These are phyloP conservation scores for Gymnothorax javanicus DNA, from an alignment of 2,797 vertebrate genomes.

Conservation along the genomic window DNA sequence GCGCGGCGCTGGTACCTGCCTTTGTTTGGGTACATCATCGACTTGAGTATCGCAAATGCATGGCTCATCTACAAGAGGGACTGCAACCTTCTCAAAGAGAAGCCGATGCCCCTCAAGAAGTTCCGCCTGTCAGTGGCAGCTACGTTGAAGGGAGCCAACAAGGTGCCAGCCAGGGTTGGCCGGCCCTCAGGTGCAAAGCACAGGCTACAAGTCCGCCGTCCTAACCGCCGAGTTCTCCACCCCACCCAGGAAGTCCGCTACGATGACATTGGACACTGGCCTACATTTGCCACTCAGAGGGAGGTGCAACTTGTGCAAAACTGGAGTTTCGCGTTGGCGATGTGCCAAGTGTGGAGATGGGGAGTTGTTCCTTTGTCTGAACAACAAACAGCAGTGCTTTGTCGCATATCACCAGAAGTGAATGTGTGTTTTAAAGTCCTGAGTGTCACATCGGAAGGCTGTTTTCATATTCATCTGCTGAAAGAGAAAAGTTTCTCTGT, in stretches of 20 bases:
- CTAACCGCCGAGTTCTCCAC: background rate
- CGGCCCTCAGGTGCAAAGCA: background rate
- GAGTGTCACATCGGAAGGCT: background rate
- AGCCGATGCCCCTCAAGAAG: constrained; percentile 12
- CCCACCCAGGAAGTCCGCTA: too few species aligned
- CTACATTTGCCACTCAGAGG: background rate
- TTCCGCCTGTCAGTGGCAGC: background rate
- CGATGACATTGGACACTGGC: constrained; percentile 19
- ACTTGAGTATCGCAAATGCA: background rate
- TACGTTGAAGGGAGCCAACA: constrained; percentile 3
- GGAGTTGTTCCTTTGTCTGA: constrained; percentile 28
- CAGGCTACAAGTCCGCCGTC: background rate
- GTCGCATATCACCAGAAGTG: constrained; percentile 13
- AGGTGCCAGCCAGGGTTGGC: background rate
- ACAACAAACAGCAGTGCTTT: constrained; percentile 22
- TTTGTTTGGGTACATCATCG: too few species aligned
- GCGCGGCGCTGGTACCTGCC: constrained; percentile 3
- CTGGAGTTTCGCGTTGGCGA: constrained; percentile 8
- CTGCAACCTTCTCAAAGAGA: constrained; percentile 17
- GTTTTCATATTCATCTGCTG: too few species aligned
- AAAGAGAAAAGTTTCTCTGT: too few species aligned
- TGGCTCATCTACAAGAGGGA: constrained; percentile 23
- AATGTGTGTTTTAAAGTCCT: background rate
- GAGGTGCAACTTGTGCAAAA: constrained; percentile 17
- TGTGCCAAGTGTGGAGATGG: constrained; percentile 27